Percentiles rank a stretch among this genome's conserved stretches.
Conservation (phyloP, 2,797 vertebrate genomes). For the Parotocinclus haroldoi region DNA sequence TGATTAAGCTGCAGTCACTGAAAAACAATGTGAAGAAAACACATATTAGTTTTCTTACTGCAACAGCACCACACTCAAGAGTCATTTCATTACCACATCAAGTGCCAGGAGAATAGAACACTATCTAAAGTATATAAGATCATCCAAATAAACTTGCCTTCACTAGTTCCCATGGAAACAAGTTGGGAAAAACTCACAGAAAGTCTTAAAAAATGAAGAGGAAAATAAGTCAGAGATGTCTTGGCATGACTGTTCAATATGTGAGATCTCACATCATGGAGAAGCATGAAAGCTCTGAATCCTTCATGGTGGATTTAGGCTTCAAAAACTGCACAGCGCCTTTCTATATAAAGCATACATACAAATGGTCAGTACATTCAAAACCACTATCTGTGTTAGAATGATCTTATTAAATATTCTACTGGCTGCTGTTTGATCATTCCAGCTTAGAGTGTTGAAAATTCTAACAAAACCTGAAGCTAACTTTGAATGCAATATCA, state of each 20-base stretch:
- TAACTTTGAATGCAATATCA: no score
- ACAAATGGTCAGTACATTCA: no score
- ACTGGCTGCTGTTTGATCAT: no score
- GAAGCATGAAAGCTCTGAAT: constrained; percentile 11
- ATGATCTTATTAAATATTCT: no score
- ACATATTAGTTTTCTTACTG: no score
- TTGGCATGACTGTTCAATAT: constrained; percentile 5
- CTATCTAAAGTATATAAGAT: constrained; percentile 19
- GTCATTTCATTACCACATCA: constrained; percentile 23
- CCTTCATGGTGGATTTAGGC: constrained; percentile 15
- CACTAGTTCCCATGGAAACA: constrained; percentile 44
- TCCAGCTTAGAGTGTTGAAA: no score
- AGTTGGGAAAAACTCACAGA: constrained; percentile 1
- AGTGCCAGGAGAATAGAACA: constrained; percentile 17
- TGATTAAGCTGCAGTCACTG: no score
- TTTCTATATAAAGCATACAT: background rate
- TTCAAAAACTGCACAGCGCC: background rate
- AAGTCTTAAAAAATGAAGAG: constrained; percentile 23
- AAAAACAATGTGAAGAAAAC: no score
- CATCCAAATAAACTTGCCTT: constrained; percentile 19
- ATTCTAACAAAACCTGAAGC: no score
- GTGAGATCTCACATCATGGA: constrained; percentile 33
- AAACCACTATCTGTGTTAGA: no score
- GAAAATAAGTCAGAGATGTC: constrained; percentile 16
- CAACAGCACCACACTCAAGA: constrained; percentile 1